phyloP scores from a whole-genome alignment of 2,888 invertebrate genomes.

The Drosophila putrida region DNA sequence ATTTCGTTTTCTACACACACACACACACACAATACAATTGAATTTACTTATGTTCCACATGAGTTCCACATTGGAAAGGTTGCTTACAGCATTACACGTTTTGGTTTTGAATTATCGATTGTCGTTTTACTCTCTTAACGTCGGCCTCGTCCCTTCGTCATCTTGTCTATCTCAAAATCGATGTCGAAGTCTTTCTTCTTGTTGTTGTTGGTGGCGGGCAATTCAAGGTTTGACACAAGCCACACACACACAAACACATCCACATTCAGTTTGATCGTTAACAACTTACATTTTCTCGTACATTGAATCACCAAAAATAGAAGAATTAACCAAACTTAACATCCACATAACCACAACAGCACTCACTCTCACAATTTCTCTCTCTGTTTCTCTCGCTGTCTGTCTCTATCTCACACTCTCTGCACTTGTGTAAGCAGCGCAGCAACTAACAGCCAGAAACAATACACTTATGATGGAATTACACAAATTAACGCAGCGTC shows the following conservation, averaged over 20 bases:
- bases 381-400: background rate
- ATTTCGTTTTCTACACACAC: slow-evolving; percentile 9
- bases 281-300: slow-evolving; percentile 14
- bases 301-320: background rate
- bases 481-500: too few species aligned
- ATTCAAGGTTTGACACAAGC: slow-evolving; percentile 74
- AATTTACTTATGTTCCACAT: slow-evolving; percentile 35
- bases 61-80: slow-evolving; percentile 26
- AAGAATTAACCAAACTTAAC: background rate
- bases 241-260: slow-evolving; percentile 27
- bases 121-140: slow-evolving; percentile 3
- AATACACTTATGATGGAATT: background rate
- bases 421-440: slow-evolving; percentile 17
- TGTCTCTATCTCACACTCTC: slow-evolving; percentile 2
- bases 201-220: slow-evolving; percentile 71
- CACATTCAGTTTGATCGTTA: slow-evolving; percentile 8
- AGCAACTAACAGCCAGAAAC: slow-evolving; percentile 20
- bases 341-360: slow-evolving; percentile 12
- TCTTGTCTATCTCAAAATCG: slow-evolving; percentile 5
- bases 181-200: slow-evolving; percentile 14
- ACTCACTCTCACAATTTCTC: slow-evolving; percentile 4
- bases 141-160: background rate
- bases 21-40: slow-evolving; percentile 8
- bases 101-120: slow-evolving; percentile 23
- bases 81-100: slow-evolving; percentile 18